Percentiles rank a stretch among this genome's conserved stretches.
phyloP scores from a whole-genome alignment of 2,888 invertebrate genomes.

The Idaea aversata region DNA sequence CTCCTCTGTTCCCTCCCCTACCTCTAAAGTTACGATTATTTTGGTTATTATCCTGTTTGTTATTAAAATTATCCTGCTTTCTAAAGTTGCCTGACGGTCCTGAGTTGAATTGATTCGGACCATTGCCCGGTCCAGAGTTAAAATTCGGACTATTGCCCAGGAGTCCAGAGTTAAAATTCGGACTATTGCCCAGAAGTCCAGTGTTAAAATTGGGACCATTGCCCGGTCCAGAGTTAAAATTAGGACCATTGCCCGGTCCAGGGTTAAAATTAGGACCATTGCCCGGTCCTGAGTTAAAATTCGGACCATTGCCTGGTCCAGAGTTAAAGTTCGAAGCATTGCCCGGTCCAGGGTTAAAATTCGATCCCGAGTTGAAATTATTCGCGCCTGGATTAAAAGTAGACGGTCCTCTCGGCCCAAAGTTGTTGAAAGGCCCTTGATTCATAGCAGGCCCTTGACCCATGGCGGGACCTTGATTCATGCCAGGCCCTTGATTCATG shows the following conservation, averaged over 20 bases:
- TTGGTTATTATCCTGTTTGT: constrained; percentile 35
- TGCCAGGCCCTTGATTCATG: background rate
- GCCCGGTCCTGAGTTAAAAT: background rate
- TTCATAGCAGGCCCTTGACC: background rate
- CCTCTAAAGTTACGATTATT: constrained; percentile 42
- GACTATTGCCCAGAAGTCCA: no score
- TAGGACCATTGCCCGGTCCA: background rate
- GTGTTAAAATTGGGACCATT: no score
- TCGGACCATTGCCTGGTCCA: background rate
- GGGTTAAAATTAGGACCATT: no score
- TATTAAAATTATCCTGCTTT: constrained; percentile 36
- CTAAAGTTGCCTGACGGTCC: constrained; percentile 34
- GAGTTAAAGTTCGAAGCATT: no score
- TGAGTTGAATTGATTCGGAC: constrained; percentile 6
- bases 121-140: constrained; percentile 2
- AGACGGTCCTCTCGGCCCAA: background rate
- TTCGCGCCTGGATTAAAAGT: no score
- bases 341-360: no score
- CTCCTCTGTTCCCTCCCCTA: constrained; percentile 44
- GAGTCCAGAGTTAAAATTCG: no score
- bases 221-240: background rate
- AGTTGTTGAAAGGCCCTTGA: background rate
- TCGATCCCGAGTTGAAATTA: no score
- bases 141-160: no score
- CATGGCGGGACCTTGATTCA: background rate